Evolutionary conservation across 2,113 vertebrate genomes (phyloP).

Genomic region (Hipposideros armiger): DNA sequence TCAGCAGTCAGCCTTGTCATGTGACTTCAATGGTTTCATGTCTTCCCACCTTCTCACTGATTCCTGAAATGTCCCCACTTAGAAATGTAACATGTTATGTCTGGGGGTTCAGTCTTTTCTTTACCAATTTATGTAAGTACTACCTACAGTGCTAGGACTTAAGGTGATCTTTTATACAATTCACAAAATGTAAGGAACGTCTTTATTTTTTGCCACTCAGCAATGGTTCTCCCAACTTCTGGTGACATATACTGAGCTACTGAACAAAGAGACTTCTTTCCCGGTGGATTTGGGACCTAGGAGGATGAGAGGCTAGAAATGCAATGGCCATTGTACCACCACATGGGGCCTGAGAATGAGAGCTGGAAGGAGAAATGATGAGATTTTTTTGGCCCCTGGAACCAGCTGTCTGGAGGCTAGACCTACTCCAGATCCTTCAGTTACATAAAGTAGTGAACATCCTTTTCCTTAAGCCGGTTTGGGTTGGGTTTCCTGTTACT

Average conservation of each 20-base stretch:
- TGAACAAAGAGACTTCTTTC: background rate
- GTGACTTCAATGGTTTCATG: background rate
- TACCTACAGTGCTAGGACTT: background rate
- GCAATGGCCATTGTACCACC: background rate
- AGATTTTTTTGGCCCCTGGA: background rate
- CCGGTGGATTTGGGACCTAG: background rate
- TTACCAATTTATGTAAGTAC: background rate
- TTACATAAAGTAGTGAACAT: background rate
- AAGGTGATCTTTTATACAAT: background rate
- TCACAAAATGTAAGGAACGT: slow-evolving; percentile 16
- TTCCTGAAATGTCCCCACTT: background rate
- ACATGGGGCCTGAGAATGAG: background rate
- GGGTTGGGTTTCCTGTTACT: slow-evolving; percentile 45
- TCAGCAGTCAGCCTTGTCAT: background rate
- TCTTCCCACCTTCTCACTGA: background rate
- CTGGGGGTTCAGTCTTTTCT: background rate
- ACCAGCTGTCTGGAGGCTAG: background rate
- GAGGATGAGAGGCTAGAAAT: slow-evolving; percentile 6
- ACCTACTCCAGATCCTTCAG: background rate
- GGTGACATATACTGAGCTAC: background rate
- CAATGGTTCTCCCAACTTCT: background rate
- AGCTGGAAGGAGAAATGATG: background rate
- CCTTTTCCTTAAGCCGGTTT: background rate
- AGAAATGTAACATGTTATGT: background rate
- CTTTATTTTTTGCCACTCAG: background rate